Base-by-base conservation (phyloP, 1,140 invertebrate species). In the Drosophila repletoides region DNA sequence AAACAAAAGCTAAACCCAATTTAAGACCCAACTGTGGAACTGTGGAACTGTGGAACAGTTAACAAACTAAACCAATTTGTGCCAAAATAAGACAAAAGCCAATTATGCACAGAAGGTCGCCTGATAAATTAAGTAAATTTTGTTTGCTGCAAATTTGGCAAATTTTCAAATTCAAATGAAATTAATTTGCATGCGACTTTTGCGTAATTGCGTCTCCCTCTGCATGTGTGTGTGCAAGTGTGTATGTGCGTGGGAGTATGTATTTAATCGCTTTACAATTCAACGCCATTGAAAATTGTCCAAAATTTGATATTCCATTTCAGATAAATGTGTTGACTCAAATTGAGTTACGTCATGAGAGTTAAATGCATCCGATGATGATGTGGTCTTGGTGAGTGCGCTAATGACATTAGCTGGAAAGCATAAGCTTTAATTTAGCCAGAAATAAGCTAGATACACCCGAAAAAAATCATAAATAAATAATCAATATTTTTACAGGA, bases 281-380 rank as follows among this genome's bases (percentile, higher is more conserved):
- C 33, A 19, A 9, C 36, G 17, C 34, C 26, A 33, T 41, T 53
- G 48, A 6, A 12, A 34, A 63, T 46, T 38, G 17, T 19, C 21
- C 33, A 28, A 48, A 64, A 56, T 56, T 55, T 40, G 60, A 63
- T 43, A 45, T 53, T 63, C 51, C 28, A 63, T 45, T 63, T 63
- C 9, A 41, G 58, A 61, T 61, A 41, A 61, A 31, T 17, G 58
- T 49, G 9, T 41, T 51, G 28, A 29, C 7, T 9, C 45, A 17
- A 45, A 43, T 53, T 63, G 29, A 43, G 45, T 63, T 45, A 52
- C 29, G 19, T 5, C 15, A 6, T 45, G 22, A 33, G 14, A 36
- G 28, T 63, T 53, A 22, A 31, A 5, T 9, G 14, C 12, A 21
- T 38, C 36, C 22, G 28, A 17, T 59, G 19, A 33, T 17, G 10